Conservation (phyloP, 2,888 invertebrate genomes). For the Lamproptera curius region DNA sequence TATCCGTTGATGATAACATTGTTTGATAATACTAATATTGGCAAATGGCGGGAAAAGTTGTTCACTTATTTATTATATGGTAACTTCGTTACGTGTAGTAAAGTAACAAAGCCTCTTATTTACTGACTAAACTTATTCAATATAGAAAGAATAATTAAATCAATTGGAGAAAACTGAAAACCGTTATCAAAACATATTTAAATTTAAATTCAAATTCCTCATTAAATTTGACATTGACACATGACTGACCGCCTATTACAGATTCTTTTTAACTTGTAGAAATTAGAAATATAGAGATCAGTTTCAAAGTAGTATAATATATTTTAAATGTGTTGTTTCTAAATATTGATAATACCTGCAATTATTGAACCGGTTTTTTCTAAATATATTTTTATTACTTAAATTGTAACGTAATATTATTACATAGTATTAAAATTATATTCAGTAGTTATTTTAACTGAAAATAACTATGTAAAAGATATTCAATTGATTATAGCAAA, state of each 20-base stretch:
- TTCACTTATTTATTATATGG: background rate
- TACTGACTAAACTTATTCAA: background rate
- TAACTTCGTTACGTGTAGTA: background rate
- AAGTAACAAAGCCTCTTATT: background rate
- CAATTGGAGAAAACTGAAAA: background rate
- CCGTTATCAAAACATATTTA: background rate
- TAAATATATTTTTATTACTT: no score
- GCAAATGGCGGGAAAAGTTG: conserved; percentile 39
- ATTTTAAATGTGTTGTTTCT: no score
- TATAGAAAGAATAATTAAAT: background rate
- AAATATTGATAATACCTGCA: no score
- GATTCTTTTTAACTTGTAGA: no score
- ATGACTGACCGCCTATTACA: conserved; percentile 5
- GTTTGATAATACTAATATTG: conserved; percentile 36
- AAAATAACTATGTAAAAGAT: no score
- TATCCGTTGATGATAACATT: conserved; percentile 60
- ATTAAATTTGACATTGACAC: conserved; percentile 3
- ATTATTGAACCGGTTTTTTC: no score
- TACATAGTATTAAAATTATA: no score
- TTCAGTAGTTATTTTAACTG: no score
- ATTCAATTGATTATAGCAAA: no score
- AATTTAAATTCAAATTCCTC: background rate
- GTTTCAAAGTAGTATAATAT: no score
- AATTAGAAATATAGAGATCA: no score
- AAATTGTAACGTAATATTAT: no score